These are phyloP conservation scores for Junco hyemalis DNA, from an alignment of 2,113 vertebrate species.

Conservation along the genomic window DNA sequence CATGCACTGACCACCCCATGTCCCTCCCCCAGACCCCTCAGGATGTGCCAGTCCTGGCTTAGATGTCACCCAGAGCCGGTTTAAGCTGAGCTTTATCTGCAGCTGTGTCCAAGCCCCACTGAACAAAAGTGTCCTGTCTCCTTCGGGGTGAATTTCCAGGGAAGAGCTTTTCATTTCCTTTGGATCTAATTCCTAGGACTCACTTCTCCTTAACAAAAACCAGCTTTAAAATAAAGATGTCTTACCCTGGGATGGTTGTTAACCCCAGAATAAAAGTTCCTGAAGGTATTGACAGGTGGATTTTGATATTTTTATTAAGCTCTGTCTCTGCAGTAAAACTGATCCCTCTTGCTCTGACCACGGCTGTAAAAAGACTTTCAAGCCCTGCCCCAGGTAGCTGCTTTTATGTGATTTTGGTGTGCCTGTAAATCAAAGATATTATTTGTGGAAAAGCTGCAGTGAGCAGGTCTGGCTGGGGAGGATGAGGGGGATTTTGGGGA, in stretches of 20 bases:
- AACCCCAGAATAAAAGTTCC: background rate
- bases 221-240: background rate
- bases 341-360: background rate
- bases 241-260: background rate
- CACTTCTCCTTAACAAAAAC: background rate
- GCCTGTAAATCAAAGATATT: conserved; percentile 20
- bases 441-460: background rate
- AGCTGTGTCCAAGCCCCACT: background rate
- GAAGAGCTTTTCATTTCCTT: conserved; percentile 32
- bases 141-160: background rate
- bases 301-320: conserved; percentile 19
- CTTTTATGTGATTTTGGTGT: background rate
- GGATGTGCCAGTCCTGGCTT: background rate
- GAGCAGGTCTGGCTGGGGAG: background rate
- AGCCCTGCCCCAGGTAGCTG: background rate
- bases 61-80: background rate
- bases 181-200: background rate
- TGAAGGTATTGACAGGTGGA: background rate
- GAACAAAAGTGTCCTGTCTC: conserved; percentile 16
- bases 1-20: background rate
- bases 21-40: background rate
- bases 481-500: background rate
- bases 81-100: background rate
- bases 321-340: background rate
- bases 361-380: background rate